These are phyloP conservation scores for Neodon shergylaensis DNA, from an alignment of 2,113 vertebrate genomes.

Conservation along the genomic window DNA sequence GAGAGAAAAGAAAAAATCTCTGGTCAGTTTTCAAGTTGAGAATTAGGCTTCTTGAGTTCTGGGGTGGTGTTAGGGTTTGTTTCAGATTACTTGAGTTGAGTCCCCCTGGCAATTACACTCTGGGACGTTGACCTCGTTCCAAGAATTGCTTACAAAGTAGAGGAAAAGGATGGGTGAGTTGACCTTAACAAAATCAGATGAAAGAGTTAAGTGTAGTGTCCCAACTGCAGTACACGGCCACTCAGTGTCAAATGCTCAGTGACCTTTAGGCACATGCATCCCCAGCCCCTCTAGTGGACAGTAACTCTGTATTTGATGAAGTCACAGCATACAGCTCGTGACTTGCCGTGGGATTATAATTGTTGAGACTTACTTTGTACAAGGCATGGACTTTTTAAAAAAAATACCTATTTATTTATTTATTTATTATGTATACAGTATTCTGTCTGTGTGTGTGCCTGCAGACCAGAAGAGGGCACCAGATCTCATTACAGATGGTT, in stretches of 20 bases:
- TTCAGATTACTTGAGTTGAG: slow-evolving; percentile 58
- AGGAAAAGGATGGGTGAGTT: slow-evolving; percentile 46
- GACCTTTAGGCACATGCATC: neutral
- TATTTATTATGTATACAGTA: no score
- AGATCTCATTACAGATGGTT: no score
- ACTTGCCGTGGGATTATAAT: neutral
- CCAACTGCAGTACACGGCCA: slow-evolving; percentile 9
- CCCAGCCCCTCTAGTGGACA: fast-evolving
- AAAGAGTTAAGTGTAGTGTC: slow-evolving; percentile 34
- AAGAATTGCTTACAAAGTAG: slow-evolving; percentile 45
- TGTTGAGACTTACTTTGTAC: neutral
- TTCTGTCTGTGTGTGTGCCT: no score
- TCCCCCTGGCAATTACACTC: slow-evolving; percentile 25
- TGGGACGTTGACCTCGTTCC: slow-evolving; percentile 52
- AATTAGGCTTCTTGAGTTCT: slow-evolving; percentile 37
- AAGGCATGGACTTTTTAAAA: neutral
- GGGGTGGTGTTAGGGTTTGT: slow-evolving; percentile 52
- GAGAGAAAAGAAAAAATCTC: neutral
- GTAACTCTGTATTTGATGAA: neutral
- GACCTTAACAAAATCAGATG: slow-evolving; percentile 60
- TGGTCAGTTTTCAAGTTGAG: slow-evolving; percentile 54
- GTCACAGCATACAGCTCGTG: neutral
- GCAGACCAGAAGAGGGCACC: no score
- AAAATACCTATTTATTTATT: no score
- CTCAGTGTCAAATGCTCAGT: neutral